These are phyloP conservation scores for Lamellibrachia columna DNA, from an alignment of 2,888 invertebrate genomes.

Conservation along the genomic window DNA sequence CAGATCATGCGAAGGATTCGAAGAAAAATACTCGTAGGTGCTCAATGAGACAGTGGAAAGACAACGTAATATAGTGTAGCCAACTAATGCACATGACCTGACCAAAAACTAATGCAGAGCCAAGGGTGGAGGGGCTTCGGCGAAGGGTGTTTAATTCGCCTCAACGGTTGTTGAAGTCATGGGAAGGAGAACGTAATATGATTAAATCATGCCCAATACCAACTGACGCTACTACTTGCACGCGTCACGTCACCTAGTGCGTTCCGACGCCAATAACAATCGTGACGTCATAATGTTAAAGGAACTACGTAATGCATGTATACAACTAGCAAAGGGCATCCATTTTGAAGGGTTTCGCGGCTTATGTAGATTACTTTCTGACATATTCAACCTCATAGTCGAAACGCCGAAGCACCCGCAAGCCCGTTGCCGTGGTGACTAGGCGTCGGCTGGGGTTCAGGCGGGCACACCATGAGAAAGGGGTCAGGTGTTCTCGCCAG, in stretches of 20 bases:
- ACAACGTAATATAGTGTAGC: too few species aligned
- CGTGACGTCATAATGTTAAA: constrained; percentile 6
- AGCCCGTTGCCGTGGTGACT: background rate
- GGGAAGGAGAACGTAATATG: too few species aligned
- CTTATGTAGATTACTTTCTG: background rate
- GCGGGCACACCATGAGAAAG: background rate
- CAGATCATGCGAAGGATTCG: too few species aligned
- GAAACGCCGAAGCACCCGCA: background rate
- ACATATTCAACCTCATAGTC: background rate
- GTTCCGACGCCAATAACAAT: background rate
- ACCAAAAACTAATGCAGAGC: too few species aligned
- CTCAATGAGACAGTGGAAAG: too few species aligned
- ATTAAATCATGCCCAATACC: background rate
- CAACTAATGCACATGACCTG: too few species aligned
- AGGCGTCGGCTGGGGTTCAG: background rate
- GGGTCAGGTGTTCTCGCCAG: background rate
- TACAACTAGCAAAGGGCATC: background rate
- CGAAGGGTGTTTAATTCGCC: too few species aligned
- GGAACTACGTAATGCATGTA: background rate
- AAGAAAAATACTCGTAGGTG: too few species aligned
- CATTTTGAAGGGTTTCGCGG: background rate
- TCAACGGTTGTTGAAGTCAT: too few species aligned
- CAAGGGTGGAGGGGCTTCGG: too few species aligned
- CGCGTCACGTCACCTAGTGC: background rate
- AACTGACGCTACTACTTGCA: background rate